Base-by-base conservation (phyloP, 2,797 vertebrate genomes). In the Manis javanica region DNA sequence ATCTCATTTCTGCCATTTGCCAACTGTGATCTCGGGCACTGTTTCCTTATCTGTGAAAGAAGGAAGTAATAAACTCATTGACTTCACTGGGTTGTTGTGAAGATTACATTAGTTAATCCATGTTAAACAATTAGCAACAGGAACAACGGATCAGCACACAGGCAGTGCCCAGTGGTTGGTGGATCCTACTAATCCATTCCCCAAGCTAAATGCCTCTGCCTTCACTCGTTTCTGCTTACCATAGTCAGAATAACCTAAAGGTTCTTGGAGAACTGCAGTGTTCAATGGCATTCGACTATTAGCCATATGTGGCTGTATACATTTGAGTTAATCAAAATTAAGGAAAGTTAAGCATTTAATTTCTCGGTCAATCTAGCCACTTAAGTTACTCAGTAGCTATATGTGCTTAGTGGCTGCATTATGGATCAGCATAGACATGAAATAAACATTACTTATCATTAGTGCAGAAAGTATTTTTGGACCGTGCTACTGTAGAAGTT, bases 21-120 rank as follows among this genome's bases (percentile, higher is more conserved):
- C 61, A 95, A 0, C 29, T 61, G 42, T 61, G 49, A 34, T 88
- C 49, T 88, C 3, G 7, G 7, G 42, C 34, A 85, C 29, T 31
- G 3, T 82, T 91, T 92, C 57, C 21, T 92, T 68, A 49, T 87
- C 53, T 46, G 53, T 66, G 24, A 55, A 79, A 91, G 46, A 66
- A 13, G 12, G 6, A 74, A 46, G 46, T 55, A 81, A 91, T 21
- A 89, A 75, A 46, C 19, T 63, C 31, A n/a, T 21, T 49, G 71
- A 55, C 29, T 85, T 63, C 24, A 71, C 15, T 37, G 31, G 8
- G 14, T 87, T 85, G n/a, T 87, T 75, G 68, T 55, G 83, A 90
- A 91, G 79, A 79, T 87, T 93, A 89, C 74, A 83, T 93, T 69
- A 66, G 57, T 57, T 66, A 86, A 78, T 69, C 4, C 7, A 21